These are phyloP conservation scores for Drosophila ogumai DNA, from an alignment of 1,140 invertebrate species.

Conservation along the genomic window DNA sequence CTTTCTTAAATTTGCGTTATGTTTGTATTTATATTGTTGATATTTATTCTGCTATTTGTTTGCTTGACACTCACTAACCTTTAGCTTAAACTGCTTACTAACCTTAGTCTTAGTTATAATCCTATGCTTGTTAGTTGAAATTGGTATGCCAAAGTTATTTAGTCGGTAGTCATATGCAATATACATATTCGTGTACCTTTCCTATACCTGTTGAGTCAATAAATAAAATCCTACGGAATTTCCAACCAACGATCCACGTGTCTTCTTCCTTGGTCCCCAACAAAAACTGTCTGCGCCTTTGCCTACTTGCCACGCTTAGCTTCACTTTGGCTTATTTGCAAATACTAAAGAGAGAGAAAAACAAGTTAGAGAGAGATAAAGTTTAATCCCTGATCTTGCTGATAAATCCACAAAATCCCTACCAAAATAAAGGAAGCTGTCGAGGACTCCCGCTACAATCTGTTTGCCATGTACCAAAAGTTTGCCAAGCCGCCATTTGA, in stretches of 20 bases:
- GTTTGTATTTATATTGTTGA: constrained; percentile 10
- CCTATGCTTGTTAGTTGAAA: not conserved
- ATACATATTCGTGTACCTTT: constrained; percentile 59
- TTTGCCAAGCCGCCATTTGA: constrained; percentile 83
- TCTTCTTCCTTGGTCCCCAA: constrained; percentile 50
- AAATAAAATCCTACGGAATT: constrained; percentile 54
- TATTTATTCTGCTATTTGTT: constrained; percentile 6
- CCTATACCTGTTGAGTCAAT: constrained; percentile 47
- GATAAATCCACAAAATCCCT: constrained; percentile 17
- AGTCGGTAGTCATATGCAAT: constrained; percentile 56
- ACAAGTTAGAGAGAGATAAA: not conserved
- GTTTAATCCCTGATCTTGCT: constrained; percentile 53
- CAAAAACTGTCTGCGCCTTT: constrained; percentile 10
- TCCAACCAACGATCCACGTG: constrained; percentile 53
- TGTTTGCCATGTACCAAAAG: constrained; percentile 84
- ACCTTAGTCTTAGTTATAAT: not conserved
- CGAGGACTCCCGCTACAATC: constrained; percentile 83
- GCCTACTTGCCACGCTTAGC: constrained; percentile 50
- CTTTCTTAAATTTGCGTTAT: not conserved
- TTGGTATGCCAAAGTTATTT: constrained; percentile 44
- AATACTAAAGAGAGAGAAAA: constrained; percentile 5
- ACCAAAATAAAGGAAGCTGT: constrained; percentile 69
- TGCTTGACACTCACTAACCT: constrained; percentile 1
- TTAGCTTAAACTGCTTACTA: constrained; percentile 3
- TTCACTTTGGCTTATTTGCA: constrained; percentile 8